Evolutionary conservation across 2,888 invertebrate species (phyloP), one percentile per base, ranked within the genome.

Genomic region (Achlya flavicornis): DNA sequence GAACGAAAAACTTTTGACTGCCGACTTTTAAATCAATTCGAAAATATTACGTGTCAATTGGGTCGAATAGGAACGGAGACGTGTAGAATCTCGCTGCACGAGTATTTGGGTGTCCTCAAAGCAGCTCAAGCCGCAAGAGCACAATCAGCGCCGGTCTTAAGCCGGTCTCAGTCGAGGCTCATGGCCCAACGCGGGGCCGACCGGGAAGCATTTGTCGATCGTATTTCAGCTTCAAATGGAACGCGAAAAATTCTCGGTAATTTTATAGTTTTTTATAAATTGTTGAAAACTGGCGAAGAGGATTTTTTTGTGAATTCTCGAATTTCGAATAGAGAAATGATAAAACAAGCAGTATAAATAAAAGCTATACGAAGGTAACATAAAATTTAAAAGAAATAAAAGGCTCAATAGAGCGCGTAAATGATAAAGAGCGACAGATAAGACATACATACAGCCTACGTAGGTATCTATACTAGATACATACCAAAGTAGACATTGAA

Each of bases 61-160:
- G 46, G 46, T 46, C 46, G n/a, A 46, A 46, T 46, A n/a, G n/a
- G 46, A 46, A 46, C n/a, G n/a, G n/a, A 46, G 46, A 46, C 46
- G n/a, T 46, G 46, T 46, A n/a, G 46, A 46, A 12, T 41, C 69
- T 75, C 78, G 74, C n/a, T n/a, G 46, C 46, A n/a, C 46, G 46
- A 46, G 46, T 43, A 43, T 43, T 46, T 10, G n/a, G 46, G n/a
- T 46, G 46, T 46, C 46, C 46, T 46, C 46, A 46, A 46, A 46
- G 46, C 46, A 46, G 46, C 46, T 46, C 62, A 64, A 61, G 43
- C 63, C 59, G 53, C 61, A 53, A 61, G 64, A 61, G 64, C 58
- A 26, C 66, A 64, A 64, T 66, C 66, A 64, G 60, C 62, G 60
- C 48, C 58, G 43, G 59, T 38, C 66, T 64, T 66, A 64, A 62